Percentiles rank a stretch among this genome's conserved stretches.
Conservation (phyloP, 2,888 invertebrate genomes). For the Graphium colonna region DNA sequence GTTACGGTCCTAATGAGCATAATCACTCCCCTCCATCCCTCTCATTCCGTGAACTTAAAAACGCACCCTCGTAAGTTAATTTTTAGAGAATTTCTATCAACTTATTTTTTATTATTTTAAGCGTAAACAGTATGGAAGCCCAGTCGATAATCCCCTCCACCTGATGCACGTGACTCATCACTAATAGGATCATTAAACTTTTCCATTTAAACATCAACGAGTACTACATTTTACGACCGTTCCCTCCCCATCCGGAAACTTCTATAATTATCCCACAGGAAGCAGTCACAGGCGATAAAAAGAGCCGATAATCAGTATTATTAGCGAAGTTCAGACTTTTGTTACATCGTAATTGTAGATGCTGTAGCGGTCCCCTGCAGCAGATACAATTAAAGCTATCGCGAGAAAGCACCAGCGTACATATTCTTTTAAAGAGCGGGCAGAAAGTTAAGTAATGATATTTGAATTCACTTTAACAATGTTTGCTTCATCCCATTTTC, state of each 20-base stretch:
- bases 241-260: constrained; percentile 30
- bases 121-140: no score
- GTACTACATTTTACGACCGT: constrained; percentile 22
- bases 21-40: no score
- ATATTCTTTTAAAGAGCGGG: constrained; percentile 4
- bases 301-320: constrained; percentile 36
- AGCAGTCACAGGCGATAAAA: constrained; percentile 30
- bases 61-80: no score
- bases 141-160: no score
- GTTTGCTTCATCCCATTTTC: not conserved
- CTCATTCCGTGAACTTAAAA: no score
- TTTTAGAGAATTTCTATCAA: no score
- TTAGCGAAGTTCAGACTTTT: constrained; percentile 35
- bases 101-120: no score
- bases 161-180: no score
- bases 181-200: constrained; percentile 24
- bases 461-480: not conserved
- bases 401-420: not conserved
- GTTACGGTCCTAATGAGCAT: no score
- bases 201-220: constrained; percentile 20
- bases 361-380: not conserved
- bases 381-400: constrained; percentile 9
- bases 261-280: constrained; percentile 34
- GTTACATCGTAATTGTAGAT: constrained; percentile 30
- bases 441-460: not conserved